These are phyloP conservation scores for Amblyraja radiata DNA, from an alignment of 2,797 vertebrate genomes.

Conservation along the genomic window DNA sequence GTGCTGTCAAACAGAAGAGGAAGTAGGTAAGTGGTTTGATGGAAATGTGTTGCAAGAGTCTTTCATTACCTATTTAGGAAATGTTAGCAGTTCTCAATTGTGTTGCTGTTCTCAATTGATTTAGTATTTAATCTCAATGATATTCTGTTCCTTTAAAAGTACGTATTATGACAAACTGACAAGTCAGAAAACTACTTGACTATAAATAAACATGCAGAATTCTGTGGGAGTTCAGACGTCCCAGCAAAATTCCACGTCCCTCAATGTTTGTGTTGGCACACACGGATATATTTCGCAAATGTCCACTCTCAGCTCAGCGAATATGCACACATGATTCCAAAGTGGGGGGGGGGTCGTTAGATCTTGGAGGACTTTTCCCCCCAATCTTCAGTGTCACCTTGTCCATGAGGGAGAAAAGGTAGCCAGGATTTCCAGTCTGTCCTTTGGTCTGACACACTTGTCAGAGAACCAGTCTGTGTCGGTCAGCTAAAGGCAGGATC, in stretches of 20 bases:
- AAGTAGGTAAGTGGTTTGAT: constrained; percentile 10
- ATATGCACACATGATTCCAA: not conserved
- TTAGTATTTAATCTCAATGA: not conserved
- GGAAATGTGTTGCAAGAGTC: not conserved
- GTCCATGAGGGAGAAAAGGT: not conserved
- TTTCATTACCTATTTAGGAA: constrained; percentile 33
- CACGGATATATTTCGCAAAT: not conserved
- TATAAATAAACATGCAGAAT: not conserved
- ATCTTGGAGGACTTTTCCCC: not conserved
- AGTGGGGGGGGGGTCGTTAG: not conserved
- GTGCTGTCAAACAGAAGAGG: not conserved
- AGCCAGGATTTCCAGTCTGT: not conserved
- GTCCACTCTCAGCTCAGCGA: not conserved
- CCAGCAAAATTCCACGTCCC: not conserved
- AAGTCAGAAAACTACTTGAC: not conserved
- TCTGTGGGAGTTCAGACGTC: not conserved
- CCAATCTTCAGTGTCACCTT: not conserved
- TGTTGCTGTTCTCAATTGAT: not conserved
- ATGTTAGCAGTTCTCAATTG: not conserved
- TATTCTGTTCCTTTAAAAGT: not conserved
- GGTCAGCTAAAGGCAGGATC: not conserved
- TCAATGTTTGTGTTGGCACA: not conserved
- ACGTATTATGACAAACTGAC: not conserved
- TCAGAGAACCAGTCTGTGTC: not conserved
- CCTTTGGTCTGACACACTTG: not conserved